Conservation (phyloP, 2,888 invertebrate species). For the Ellobium chinense region DNA sequence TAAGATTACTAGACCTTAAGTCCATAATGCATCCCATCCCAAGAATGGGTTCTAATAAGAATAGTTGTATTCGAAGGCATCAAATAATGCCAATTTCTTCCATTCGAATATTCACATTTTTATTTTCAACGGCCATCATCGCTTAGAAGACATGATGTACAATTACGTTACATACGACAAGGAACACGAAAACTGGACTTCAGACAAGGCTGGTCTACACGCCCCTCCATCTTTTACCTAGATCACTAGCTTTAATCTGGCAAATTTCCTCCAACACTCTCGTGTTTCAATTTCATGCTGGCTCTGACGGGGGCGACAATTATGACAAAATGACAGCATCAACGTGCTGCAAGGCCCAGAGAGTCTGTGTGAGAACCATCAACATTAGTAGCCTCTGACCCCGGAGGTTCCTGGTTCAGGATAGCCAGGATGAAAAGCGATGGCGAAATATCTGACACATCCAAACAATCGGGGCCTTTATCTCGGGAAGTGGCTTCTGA, state of each 20-base stretch:
- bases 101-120: too few species aligned
- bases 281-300: not conserved
- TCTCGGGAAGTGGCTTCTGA: constrained; percentile 29
- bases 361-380: not conserved
- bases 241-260: constrained; percentile 1
- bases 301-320: not conserved
- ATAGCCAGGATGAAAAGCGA: not conserved
- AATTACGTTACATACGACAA: constrained; percentile 8
- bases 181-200: not conserved
- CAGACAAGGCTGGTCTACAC: not conserved
- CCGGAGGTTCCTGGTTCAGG: constrained; percentile 20
- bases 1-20: too few species aligned
- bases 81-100: too few species aligned
- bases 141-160: not conserved
- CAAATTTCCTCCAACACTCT: constrained; percentile 13
- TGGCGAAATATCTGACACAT: constrained; percentile 30
- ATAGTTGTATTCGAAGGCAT: too few species aligned
- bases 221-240: not conserved
- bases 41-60: too few species aligned
- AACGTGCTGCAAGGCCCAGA: not conserved
- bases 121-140: too few species aligned
- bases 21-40: too few species aligned
- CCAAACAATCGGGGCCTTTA: constrained; percentile 30
- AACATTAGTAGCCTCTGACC: constrained; percentile 25
- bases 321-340: constrained; percentile 39